Evolutionary conservation across 2,888 invertebrate genomes (phyloP).

Genomic region (Allolobophora icterica): DNA sequence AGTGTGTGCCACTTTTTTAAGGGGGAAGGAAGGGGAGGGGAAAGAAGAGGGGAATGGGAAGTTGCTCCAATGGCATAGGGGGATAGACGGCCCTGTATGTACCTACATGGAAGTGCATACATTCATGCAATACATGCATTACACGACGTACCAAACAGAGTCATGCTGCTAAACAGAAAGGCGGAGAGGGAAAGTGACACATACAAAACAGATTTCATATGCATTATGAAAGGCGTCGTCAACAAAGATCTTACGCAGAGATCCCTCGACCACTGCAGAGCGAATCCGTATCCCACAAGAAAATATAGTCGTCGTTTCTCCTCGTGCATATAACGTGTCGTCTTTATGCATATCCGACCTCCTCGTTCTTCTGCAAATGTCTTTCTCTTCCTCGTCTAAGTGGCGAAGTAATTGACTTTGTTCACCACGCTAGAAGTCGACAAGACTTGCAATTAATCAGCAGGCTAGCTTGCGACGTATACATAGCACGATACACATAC

Average conservation of each 20-base stretch:
- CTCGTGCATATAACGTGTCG: too few relatives aligned
- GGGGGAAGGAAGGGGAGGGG: too few relatives aligned
- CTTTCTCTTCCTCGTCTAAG: slow-evolving; percentile 4
- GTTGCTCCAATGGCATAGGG: too few relatives aligned
- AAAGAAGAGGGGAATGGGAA: too few relatives aligned
- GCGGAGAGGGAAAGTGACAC: background rate
- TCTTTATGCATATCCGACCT: background rate
- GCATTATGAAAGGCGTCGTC: background rate
- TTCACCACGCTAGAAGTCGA: background rate
- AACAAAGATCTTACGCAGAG: background rate
- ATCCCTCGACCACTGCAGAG: background rate
- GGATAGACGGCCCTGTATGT: too few relatives aligned
- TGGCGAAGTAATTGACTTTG: background rate
- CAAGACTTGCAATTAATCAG: background rate
- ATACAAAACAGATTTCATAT: background rate
- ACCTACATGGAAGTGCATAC: too few relatives aligned
- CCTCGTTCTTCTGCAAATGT: background rate
- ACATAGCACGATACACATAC: background rate
- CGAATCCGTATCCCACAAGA: background rate
- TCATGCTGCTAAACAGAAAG: too few relatives aligned
- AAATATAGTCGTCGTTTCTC: background rate
- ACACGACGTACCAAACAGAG: too few relatives aligned
- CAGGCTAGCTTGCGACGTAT: background rate
- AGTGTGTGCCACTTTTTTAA: too few relatives aligned
- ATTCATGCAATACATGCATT: too few relatives aligned